These are phyloP conservation scores for Eupristina koningsbergeri DNA, from an alignment of 1,140 invertebrate species.

Conservation along the genomic window DNA sequence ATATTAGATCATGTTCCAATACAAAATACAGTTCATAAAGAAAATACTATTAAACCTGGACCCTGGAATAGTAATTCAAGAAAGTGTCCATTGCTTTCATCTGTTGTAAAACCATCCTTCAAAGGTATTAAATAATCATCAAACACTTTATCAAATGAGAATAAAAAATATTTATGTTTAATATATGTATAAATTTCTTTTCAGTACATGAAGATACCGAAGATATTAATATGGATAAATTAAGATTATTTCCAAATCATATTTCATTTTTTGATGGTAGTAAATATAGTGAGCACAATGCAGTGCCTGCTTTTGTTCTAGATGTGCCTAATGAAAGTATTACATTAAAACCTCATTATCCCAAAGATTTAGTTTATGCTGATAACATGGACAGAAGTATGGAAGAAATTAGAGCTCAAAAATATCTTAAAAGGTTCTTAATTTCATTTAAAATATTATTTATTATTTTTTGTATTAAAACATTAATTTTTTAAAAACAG, in stretches of 20 bases:
- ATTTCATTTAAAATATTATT: neutral
- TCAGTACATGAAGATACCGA: conserved; percentile 77
- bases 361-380: conserved; percentile 76
- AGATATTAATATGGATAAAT: conserved; percentile 63
- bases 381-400: conserved; percentile 78
- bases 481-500: neutral
- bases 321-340: conserved; percentile 76
- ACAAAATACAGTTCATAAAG: conserved; percentile 76
- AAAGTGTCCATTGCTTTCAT: conserved; percentile 65
- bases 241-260: conserved; percentile 67
- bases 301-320: conserved; percentile 76
- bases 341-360: conserved; percentile 72
- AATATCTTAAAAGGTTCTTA: conserved; percentile 57
- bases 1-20: conserved; percentile 75
- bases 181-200: conserved; percentile 45
- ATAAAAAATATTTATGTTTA: too few relatives aligned
- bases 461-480: neutral
- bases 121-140: conserved; percentile 64
- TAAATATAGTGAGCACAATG: conserved; percentile 75
- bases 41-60: conserved; percentile 77
- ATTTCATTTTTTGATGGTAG: conserved; percentile 65
- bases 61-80: conserved; percentile 75
- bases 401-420: conserved; percentile 78
- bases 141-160: too few relatives aligned
- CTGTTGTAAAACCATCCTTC: conserved; percentile 64